Conservation (phyloP, 2,113 vertebrate species). For the Panthera leo region DNA sequence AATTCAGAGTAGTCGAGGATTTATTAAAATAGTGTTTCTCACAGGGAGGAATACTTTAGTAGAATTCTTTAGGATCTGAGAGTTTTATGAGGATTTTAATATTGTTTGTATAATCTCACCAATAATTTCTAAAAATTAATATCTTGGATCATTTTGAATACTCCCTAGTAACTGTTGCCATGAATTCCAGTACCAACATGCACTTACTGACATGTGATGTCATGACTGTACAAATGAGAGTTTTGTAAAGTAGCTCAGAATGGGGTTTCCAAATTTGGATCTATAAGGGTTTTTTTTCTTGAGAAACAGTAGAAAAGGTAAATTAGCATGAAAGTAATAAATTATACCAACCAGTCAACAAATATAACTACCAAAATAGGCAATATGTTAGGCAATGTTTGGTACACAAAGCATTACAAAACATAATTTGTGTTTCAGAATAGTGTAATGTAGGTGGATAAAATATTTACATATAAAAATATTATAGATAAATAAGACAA, state of each 20-base stretch:
- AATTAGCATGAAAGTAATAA: constrained; percentile 29
- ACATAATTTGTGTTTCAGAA: constrained; percentile 4
- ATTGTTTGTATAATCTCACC: constrained; percentile 38
- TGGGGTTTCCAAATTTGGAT: not conserved
- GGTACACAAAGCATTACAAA: not conserved
- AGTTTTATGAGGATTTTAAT: not conserved
- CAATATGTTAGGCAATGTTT: not conserved
- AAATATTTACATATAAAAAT: not conserved
- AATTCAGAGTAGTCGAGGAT: not conserved
- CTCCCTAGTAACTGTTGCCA: not conserved
- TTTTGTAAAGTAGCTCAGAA: not conserved
- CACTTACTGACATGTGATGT: not conserved
- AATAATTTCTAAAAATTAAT: constrained; percentile 10
- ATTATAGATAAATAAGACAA: not conserved
- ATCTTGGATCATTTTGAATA: not conserved
- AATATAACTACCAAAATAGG: not conserved
- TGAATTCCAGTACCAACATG: not conserved
- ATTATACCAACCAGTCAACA: not conserved
- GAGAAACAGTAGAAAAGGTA: not conserved
- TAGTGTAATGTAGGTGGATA: not conserved
- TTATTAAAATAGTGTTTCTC: constrained; percentile 45
- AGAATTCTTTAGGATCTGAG: constrained; percentile 17
- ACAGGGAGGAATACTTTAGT: not conserved
- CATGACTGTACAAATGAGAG: not conserved
- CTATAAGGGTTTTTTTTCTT: not conserved